phyloP scores from a whole-genome alignment of 2,888 invertebrate species.

The Perdita meconis region DNA sequence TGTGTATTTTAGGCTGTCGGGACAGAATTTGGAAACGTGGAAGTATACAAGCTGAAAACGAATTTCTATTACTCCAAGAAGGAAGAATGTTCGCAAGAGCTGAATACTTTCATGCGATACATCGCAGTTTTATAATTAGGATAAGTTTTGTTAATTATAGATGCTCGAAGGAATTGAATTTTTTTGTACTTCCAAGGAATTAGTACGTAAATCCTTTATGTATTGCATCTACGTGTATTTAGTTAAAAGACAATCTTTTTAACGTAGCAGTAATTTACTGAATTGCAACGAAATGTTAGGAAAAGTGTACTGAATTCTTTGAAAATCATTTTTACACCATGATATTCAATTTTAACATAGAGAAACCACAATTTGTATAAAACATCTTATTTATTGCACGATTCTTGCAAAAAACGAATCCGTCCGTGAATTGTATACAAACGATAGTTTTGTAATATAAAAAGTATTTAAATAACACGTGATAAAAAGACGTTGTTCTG shows the following conservation, averaged over 20 bases:
- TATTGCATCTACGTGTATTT: slow-evolving; percentile 8
- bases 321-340: slow-evolving; percentile 17
- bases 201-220: background rate
- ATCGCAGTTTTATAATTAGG: slow-evolving; percentile 79
- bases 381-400: slow-evolving; percentile 41
- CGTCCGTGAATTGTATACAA: slow-evolving; percentile 48
- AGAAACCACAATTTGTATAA: slow-evolving; percentile 28
- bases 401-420: slow-evolving; percentile 18
- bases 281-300: background rate
- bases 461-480: slow-evolving; percentile 42
- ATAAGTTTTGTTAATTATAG: background rate
- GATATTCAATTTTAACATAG: background rate
- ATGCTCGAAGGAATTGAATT: slow-evolving; percentile 16
- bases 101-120: slow-evolving; percentile 84
- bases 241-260: slow-evolving; percentile 34
- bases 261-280: slow-evolving; percentile 1
- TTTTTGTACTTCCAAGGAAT: slow-evolving; percentile 54
- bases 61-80: slow-evolving; percentile 82
- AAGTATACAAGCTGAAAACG: slow-evolving; percentile 84
- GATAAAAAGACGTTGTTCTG: slow-evolving; percentile 26
- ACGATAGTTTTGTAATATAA: slow-evolving; percentile 49
- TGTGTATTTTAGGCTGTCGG: slow-evolving; percentile 84
- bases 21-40: slow-evolving; percentile 83
- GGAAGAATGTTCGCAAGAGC: slow-evolving; percentile 82
- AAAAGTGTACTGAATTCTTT: background rate